Base-by-base conservation (phyloP, 2,888 invertebrate species). In the Catocala nupta region DNA sequence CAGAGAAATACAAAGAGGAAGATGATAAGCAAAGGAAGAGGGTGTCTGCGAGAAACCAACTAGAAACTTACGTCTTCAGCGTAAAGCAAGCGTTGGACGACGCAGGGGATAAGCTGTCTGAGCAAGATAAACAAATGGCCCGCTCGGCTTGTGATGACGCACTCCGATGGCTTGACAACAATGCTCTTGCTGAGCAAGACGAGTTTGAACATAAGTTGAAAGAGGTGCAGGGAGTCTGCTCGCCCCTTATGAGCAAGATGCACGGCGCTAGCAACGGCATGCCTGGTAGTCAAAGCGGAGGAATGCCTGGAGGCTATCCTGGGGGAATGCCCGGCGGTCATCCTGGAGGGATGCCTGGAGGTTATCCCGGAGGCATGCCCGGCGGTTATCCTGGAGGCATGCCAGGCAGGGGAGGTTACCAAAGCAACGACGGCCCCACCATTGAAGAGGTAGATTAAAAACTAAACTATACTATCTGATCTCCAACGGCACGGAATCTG, bases 1-100 rank as follows among this genome's bases (percentile, higher is more conserved):
- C 97, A 0, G 97, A 97, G 78, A 93, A 92, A 55, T 97, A 96
- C 86, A 95, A 95, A 55, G 96, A 96, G 44, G 96, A 97, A 81
- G 97, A 97, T 81, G 96, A 96, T 53, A 94, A 95, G 61, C 96
- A 96, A 73, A 92, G 95, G 7, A 95, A 96, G 67, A 93, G 96
- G 45, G 95, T 97, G 13, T 83, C 95, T 0, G 95, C 96, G 34
- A 95, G 96, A 68, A 97, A 97, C 86, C 94, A 95, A 63, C 91
- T 97, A 55, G 97, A 97, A 85, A 88, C 95, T 50, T 97, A 97
- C 85, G 94, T 95, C 11, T 97, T 96, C 85, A 94, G 94, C 64
- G 96, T 96, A 54, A 96, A 96, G 77, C 96, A 96, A 79, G 96
- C 96, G 3, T 83, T 95, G 12, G 95, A 96, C 48, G 96, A 96